Evolutionary conservation across 37 sponge, comb jelly and placozoan species (phyloP).

Genomic region (Halichondria panicea): DNA sequence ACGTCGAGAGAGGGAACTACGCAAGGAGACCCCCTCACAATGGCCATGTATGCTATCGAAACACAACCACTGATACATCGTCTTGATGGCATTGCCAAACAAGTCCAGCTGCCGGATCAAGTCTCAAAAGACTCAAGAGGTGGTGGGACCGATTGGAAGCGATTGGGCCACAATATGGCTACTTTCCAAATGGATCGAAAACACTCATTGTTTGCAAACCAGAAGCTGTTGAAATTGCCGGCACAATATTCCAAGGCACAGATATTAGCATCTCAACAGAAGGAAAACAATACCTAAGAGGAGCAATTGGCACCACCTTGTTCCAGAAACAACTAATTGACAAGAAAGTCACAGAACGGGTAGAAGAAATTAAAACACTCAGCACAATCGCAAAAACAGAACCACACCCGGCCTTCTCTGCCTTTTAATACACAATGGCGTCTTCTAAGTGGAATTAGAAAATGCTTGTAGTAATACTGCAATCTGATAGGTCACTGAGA

Average conservation of each 20-base stretch:
- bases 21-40: slow-evolving; percentile 51
- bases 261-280: slow-evolving; percentile 25
- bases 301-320: slow-evolving; percentile 29
- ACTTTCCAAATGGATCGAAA: slow-evolving; percentile 49
- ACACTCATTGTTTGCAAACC: slow-evolving; percentile 45
- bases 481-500: too few species aligned
- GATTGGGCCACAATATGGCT: slow-evolving; percentile 46
- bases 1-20: slow-evolving; percentile 55
- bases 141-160: slow-evolving; percentile 34
- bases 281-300: slow-evolving; percentile 44
- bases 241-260: slow-evolving; percentile 11
- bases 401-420: slow-evolving; percentile 39
- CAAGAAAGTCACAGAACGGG: slow-evolving; percentile 26
- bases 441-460: slow-evolving; percentile 1
- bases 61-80: slow-evolving; percentile 32
- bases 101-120: slow-evolving; percentile 34
- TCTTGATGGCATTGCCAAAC: slow-evolving; percentile 30
- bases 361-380: slow-evolving; percentile 18
- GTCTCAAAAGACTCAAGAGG: not conserved
- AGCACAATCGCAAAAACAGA: slow-evolving; percentile 19
- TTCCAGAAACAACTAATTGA: slow-evolving; percentile 23
- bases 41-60: slow-evolving; percentile 55
- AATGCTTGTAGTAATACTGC: too few species aligned
- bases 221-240: slow-evolving; percentile 20
- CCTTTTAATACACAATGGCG: slow-evolving; percentile 17